phyloP scores from a whole-genome alignment of 1,140 invertebrate genomes.

The Drosophila kohkoa region DNA sequence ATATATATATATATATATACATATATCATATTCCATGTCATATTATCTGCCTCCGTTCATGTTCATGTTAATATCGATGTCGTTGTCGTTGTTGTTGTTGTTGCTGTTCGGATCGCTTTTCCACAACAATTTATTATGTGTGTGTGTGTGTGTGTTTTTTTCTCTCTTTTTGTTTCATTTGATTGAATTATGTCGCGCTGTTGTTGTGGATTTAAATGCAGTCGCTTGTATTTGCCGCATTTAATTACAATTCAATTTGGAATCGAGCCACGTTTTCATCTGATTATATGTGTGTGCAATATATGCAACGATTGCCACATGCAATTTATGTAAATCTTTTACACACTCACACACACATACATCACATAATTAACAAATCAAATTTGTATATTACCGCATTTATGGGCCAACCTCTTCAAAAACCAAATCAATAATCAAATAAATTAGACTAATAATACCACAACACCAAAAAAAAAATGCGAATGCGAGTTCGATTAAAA shows the following conservation, averaged over 20 bases:
- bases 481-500: too few relatives aligned
- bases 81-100: neutral
- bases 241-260: slow-evolving; percentile 39
- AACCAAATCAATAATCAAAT: neutral
- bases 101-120: neutral
- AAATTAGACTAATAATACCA: neutral
- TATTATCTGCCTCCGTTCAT: too few relatives aligned
- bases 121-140: neutral
- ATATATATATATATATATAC: neutral
- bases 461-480: too few relatives aligned
- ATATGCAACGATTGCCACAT: too few relatives aligned
- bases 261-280: neutral
- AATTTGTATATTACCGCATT: neutral
- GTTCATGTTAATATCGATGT: neutral
- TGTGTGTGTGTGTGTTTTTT: too few relatives aligned
- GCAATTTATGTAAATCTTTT: neutral
- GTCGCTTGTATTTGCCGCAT: slow-evolving; percentile 6
- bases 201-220: slow-evolving; percentile 18
- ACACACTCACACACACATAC: neutral
- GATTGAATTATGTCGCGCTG: slow-evolving; percentile 37
- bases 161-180: slow-evolving; percentile 10
- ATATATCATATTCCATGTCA: slow-evolving; percentile 18
- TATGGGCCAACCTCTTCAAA: neutral
- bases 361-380: neutral
- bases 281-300: slow-evolving; percentile 8